Conservation (phyloP, 1,140 invertebrate species). For the Copidosoma floridanum region DNA sequence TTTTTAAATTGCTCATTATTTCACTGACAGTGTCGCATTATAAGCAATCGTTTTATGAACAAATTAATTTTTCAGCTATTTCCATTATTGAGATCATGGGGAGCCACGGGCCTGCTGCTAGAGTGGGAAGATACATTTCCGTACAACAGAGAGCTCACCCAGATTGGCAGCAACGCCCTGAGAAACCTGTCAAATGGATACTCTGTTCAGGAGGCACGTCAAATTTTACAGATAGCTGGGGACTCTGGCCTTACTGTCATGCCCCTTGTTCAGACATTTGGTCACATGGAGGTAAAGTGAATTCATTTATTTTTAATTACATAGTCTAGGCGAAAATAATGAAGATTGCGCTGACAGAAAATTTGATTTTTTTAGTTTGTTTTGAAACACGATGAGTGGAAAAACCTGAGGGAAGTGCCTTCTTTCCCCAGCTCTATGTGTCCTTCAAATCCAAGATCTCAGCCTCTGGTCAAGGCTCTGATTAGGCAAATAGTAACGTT, state of each 20-base stretch:
- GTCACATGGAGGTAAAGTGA: slow-evolving; percentile 75
- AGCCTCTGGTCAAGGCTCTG: slow-evolving; percentile 62
- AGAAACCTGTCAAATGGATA: slow-evolving; percentile 64
- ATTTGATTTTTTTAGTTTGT: slow-evolving; percentile 62
- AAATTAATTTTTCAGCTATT: slow-evolving; percentile 63
- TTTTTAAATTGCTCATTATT: too few relatives aligned
- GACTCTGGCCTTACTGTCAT: slow-evolving; percentile 74
- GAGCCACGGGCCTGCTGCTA: slow-evolving; percentile 79
- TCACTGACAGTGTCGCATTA: too few relatives aligned
- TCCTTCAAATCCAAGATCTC: slow-evolving; percentile 65
- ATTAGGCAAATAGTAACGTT: slow-evolving; percentile 60
- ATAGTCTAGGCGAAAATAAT: background rate
- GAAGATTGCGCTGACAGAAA: slow-evolving; percentile 12
- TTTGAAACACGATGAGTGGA: slow-evolving; percentile 77
- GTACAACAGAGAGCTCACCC: slow-evolving; percentile 66
- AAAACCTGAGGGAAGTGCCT: slow-evolving; percentile 74
- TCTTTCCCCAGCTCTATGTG: slow-evolving; percentile 80
- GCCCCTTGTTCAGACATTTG: slow-evolving; percentile 94
- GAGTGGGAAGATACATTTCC: slow-evolving; percentile 96
- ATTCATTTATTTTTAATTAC: slow-evolving; percentile 10
- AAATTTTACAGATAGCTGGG: slow-evolving; percentile 62
- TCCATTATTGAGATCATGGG: slow-evolving; percentile 63
- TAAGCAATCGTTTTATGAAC: too few relatives aligned
- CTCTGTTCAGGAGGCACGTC: slow-evolving; percentile 60
- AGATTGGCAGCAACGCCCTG: slow-evolving; percentile 63